These are phyloP conservation scores for Heliconius cydno DNA, from an alignment of 2,888 invertebrate genomes.

Conservation along the genomic window DNA sequence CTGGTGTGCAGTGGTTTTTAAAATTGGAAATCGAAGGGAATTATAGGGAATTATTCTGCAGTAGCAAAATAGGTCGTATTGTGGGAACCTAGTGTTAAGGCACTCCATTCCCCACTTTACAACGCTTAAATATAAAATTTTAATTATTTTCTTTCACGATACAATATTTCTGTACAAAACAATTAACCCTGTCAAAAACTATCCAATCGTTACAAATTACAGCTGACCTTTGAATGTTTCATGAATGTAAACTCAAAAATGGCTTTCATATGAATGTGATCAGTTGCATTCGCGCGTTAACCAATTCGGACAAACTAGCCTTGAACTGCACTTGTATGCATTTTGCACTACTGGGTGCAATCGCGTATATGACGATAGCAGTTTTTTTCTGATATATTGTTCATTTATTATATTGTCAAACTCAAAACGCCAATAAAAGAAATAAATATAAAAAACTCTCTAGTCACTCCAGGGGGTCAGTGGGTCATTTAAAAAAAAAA, in stretches of 20 bases:
- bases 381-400: background rate
- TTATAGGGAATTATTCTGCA: background rate
- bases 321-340: constrained; percentile 3
- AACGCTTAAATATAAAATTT: too few relatives aligned
- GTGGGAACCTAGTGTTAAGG: background rate
- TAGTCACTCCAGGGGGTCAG: too few relatives aligned
- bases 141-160: background rate
- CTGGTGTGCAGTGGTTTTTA: too few relatives aligned
- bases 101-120: background rate
- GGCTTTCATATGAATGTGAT: constrained; percentile 7
- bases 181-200: background rate
- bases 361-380: background rate
- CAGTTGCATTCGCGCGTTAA: constrained; percentile 14
- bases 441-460: too few relatives aligned
- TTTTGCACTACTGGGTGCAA: background rate
- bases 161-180: background rate
- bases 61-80: background rate
- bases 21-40: too few relatives aligned
- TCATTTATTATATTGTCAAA: background rate
- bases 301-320: constrained; percentile 6
- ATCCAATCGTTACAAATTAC: background rate
- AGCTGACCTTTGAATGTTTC: constrained; percentile 7
- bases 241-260: background rate
- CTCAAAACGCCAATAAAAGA: too few relatives aligned
- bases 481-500: too few relatives aligned